These are phyloP conservation scores for Columbina picui DNA, from an alignment of 2,113 vertebrate genomes.

Conservation along the genomic window DNA sequence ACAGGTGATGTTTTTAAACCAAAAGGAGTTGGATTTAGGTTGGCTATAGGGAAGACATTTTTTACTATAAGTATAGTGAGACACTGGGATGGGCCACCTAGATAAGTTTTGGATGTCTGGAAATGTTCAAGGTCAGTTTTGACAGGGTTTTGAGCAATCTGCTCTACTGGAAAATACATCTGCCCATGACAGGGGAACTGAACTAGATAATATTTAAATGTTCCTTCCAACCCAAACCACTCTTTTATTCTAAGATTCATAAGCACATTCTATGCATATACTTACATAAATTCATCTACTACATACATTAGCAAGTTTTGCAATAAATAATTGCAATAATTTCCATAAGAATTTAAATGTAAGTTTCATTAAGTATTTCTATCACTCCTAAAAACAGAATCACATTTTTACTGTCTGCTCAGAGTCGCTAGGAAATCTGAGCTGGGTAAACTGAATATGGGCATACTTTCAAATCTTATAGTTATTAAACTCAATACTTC, in stretches of 20 bases:
- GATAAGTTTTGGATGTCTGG: neutral
- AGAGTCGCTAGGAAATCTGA: neutral
- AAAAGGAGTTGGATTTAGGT: neutral
- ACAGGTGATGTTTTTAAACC: accelerated
- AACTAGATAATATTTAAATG: neutral
- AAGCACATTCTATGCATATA: neutral
- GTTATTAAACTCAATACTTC: neutral
- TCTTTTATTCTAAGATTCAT: neutral
- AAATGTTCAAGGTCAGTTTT: neutral
- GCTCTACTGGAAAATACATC: neutral
- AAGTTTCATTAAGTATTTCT: neutral
- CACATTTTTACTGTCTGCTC: neutral
- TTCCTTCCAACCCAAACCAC: neutral
- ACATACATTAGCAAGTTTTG: neutral
- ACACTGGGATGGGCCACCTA: neutral
- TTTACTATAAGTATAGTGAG: neutral
- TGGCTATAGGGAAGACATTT: accelerated
- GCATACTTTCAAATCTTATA: neutral
- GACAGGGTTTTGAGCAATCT: neutral
- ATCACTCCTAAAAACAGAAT: neutral
- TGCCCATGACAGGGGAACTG: neutral
- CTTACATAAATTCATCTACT: neutral
- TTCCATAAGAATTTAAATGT: neutral
- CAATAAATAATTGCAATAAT: neutral
- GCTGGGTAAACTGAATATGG: neutral